Conservation (phyloP, 1,140 invertebrate species). For the Archivesica marissinica region DNA sequence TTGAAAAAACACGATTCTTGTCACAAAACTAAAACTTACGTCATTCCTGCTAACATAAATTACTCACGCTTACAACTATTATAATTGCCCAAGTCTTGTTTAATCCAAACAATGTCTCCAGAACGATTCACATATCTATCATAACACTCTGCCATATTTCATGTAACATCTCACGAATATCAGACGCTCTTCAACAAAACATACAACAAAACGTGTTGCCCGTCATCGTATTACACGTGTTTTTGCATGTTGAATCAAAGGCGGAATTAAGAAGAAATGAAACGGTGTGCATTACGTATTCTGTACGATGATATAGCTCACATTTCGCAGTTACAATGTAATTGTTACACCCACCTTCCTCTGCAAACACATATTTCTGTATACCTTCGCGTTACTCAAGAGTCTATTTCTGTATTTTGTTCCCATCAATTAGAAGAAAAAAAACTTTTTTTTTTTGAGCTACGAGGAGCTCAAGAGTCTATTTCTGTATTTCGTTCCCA, state of each 20-base stretch:
- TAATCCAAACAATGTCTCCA: background rate
- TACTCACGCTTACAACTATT: conserved; percentile 1
- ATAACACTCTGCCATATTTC: conserved; percentile 3
- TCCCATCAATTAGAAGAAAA: too few species aligned
- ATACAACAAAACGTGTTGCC: background rate
- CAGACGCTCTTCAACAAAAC: background rate
- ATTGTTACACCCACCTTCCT: background rate
- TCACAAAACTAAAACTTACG: conserved; percentile 23
- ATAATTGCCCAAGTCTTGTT: background rate
- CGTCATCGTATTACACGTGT: background rate
- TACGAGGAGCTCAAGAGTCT: too few species aligned
- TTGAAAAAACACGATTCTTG: background rate
- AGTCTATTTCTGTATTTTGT: too few species aligned
- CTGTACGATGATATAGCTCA: background rate
- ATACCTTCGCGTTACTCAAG: conserved; percentile 1
- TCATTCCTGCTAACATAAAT: background rate
- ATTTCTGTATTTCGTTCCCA: too few species aligned
- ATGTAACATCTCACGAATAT: conserved; percentile 17
- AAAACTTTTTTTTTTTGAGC: too few species aligned
- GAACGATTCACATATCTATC: background rate
- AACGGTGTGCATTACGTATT: conserved; percentile 7
- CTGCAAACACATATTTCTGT: conserved; percentile 1
- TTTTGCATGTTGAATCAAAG: conserved; percentile 13
- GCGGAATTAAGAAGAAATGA: background rate
- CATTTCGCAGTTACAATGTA: background rate